Percentiles rank a stretch among this genome's conserved stretches.
These are phyloP conservation scores for Thumatha senex DNA, from an alignment of 2,888 invertebrate genomes.

Conservation along the genomic window DNA sequence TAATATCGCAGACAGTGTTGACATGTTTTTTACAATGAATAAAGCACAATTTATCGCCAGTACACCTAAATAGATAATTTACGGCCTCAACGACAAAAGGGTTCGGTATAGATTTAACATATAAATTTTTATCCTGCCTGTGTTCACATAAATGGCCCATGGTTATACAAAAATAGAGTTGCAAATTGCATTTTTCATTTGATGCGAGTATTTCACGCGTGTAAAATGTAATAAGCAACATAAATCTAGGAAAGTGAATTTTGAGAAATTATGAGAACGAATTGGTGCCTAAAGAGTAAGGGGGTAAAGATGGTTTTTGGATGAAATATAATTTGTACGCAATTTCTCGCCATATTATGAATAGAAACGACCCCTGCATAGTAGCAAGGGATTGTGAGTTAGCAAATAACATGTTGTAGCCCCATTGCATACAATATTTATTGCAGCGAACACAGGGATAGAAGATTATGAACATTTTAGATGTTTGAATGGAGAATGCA, in stretches of 20 bases:
- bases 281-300: slow-evolving; percentile 25
- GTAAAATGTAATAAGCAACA: slow-evolving; percentile 78
- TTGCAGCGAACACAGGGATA: slow-evolving; percentile 63
- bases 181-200: slow-evolving; percentile 63
- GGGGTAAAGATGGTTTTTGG: slow-evolving; percentile 47
- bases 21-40: slow-evolving; percentile 58
- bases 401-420: slow-evolving; percentile 73
- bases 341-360: slow-evolving; percentile 69
- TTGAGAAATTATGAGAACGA: slow-evolving; percentile 23
- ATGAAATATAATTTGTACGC: slow-evolving; percentile 36
- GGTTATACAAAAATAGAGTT: slow-evolving; percentile 58
- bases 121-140: slow-evolving; percentile 14
- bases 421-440: slow-evolving; percentile 74
- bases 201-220: slow-evolving; percentile 70
- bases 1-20: slow-evolving; percentile 48
- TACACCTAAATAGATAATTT: slow-evolving; percentile 76
- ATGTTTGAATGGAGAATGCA: slow-evolving; percentile 41
- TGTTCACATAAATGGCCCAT: slow-evolving; percentile 53
- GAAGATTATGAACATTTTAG: slow-evolving; percentile 67
- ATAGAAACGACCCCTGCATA: slow-evolving; percentile 64
- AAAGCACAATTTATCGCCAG: slow-evolving; percentile 72
- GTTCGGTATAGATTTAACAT: slow-evolving; percentile 43
- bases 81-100: slow-evolving; percentile 68
- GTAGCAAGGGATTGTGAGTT: slow-evolving; percentile 60
- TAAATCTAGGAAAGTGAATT: slow-evolving; percentile 65